Evolutionary conservation across 2,113 vertebrate genomes (phyloP).

Genomic region (Macheiramphus alcinus): DNA sequence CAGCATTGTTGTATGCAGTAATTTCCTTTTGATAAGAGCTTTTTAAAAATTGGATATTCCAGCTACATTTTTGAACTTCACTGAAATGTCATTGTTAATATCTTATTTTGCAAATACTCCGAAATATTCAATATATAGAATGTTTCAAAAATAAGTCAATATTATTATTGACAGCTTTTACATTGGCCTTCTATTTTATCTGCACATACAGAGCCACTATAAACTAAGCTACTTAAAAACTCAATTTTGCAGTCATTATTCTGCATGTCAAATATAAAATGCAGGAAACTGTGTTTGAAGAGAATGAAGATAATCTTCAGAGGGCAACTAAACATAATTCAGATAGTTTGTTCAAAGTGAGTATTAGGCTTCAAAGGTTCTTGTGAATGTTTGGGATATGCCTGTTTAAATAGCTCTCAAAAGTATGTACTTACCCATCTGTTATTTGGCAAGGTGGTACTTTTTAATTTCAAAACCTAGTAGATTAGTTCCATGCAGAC

Average conservation of each 20-base stretch:
- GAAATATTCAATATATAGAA: background rate
- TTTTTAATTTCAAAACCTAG: background rate
- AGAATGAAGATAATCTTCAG: background rate
- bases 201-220: background rate
- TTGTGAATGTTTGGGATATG: background rate
- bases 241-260: background rate
- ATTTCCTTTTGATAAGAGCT: background rate
- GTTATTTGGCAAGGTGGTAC: background rate
- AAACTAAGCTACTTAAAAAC: background rate
- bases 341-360: background rate
- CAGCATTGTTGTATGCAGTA: background rate
- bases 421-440: background rate
- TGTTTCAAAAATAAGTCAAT: background rate
- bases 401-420: background rate
- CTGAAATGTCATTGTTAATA: background rate
- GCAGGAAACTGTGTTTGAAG: background rate
- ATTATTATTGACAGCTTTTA: background rate
- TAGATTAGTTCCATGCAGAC: background rate
- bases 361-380: background rate
- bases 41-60: background rate
- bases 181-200: background rate
- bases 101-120: background rate
- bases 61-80: background rate
- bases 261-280: background rate
- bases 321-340: background rate